These are phyloP conservation scores for Drosophila sproati DNA, from an alignment of 1,140 invertebrate genomes.

Conservation along the genomic window DNA sequence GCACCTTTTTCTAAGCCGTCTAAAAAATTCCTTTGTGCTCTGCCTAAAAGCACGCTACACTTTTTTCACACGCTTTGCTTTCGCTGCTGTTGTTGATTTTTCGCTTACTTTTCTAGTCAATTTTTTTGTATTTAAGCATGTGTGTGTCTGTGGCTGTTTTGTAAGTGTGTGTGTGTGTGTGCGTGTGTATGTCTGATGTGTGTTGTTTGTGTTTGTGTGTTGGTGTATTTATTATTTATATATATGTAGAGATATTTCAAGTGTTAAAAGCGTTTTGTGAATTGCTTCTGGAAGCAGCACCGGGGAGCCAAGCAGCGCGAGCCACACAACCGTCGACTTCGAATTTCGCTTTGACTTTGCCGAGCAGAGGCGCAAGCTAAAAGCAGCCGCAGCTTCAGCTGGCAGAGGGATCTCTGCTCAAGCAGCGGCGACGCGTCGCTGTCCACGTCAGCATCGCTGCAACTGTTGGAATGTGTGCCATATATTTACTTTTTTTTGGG, in stretches of 20 bases:
- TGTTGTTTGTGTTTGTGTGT: conserved; percentile 15
- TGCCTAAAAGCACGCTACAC: conserved; percentile 53
- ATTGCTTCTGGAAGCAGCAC: conserved; percentile 58
- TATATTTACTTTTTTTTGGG: conserved; percentile 55
- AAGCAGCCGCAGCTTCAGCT: conserved; percentile 19
- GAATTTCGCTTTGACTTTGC: conserved; percentile 83
- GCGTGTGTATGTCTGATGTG: conserved; percentile 17
- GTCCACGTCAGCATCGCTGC: conserved; percentile 57
- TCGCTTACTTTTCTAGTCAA: conserved; percentile 32
- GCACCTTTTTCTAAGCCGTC: conserved; percentile 3
- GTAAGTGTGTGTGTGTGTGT: conserved; percentile 1
- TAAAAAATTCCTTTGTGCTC: conserved; percentile 10
- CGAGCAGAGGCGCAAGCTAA: conserved; percentile 31
- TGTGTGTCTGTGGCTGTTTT: neutral
- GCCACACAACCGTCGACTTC: conserved; percentile 81
- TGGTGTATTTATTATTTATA: conserved; percentile 16
- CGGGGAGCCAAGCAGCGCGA: conserved; percentile 58
- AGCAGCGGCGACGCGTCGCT: conserved; percentile 22
- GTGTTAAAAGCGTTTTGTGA: conserved; percentile 61
- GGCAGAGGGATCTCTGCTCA: conserved; percentile 51
- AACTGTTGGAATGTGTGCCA: conserved; percentile 81
- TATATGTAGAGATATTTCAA: conserved; percentile 7
- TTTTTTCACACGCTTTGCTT: conserved; percentile 33
- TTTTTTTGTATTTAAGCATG: conserved; percentile 6
- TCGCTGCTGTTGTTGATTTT: conserved; percentile 31